Conservation (phyloP, 2,888 invertebrate genomes). For the Pseudococcus longispinus region DNA sequence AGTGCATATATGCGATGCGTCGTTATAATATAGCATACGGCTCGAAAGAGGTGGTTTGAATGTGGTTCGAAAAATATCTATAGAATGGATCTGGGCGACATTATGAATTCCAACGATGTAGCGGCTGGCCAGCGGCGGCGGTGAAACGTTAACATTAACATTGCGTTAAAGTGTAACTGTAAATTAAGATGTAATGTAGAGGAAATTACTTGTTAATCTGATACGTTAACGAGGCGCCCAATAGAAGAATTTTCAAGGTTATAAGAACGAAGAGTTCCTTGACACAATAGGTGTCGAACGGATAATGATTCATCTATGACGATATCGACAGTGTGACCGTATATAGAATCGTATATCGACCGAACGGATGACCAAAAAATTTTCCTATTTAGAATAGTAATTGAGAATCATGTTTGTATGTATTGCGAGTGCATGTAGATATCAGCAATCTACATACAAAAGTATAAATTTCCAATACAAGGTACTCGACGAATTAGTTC, state of each 20-base stretch:
- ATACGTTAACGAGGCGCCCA: slow-evolving; percentile 19
- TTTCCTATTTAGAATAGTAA: neutral
- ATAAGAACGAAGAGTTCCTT: slow-evolving; percentile 20
- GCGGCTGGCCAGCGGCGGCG: neutral
- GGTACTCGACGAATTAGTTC: neutral
- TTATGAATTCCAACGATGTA: slow-evolving; percentile 23
- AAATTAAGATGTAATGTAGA: slow-evolving; percentile 40
- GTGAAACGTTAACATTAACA: slow-evolving; percentile 17
- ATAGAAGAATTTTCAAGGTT: slow-evolving; percentile 27
- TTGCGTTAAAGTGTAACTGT: slow-evolving; percentile 25
- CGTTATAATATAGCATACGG: neutral
- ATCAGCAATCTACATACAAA: no score
- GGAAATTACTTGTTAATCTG: slow-evolving; percentile 45
- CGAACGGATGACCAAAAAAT: neutral
- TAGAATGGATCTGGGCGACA: slow-evolving; percentile 36
- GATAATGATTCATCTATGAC: slow-evolving; percentile 26
- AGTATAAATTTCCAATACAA: neutral
- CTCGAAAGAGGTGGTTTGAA: neutral
- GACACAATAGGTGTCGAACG: slow-evolving; percentile 16
- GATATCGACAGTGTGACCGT: neutral
- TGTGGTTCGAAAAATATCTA: slow-evolving; percentile 11
- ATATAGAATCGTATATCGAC: no score
- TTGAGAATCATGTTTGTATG: neutral
- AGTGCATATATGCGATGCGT: neutral
- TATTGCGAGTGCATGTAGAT: neutral